These are phyloP conservation scores for Plumapathes pennacea DNA, from an alignment of 92 coral and sea anemone genomes.

Conservation along the genomic window DNA sequence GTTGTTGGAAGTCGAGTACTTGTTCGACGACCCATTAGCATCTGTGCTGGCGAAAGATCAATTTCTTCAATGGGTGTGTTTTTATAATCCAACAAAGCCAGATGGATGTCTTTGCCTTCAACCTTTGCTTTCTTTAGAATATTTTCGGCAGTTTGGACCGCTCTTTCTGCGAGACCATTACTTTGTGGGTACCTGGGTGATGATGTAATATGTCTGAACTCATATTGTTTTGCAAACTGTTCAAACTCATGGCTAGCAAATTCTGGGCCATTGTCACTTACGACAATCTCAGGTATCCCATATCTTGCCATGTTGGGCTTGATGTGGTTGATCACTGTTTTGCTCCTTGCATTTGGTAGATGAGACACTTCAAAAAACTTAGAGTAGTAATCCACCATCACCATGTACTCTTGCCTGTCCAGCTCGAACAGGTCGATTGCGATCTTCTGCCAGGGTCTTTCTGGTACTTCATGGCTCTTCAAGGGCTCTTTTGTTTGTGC, in stretches of 20 bases:
- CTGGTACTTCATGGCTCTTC: conserved; percentile 12
- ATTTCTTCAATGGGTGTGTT: conserved; percentile 17
- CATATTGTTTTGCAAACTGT: conserved; percentile 3
- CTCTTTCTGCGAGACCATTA: conserved; percentile 3
- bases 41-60: conserved; percentile 3
- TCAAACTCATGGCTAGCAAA: not conserved
- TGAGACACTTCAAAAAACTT: not conserved
- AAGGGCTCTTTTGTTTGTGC: conserved; percentile 3
- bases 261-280: not conserved
- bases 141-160: conserved; percentile 5
- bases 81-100: conserved; percentile 6
- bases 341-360: not conserved
- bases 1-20: conserved; percentile 26
- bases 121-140: not conserved
- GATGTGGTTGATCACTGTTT: not conserved
- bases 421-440: conserved; percentile 14
- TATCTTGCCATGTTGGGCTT: not conserved
- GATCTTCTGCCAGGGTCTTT: conserved; percentile 13
- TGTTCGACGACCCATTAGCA: conserved; percentile 1
- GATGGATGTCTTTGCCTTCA: not conserved
- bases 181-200: not conserved
- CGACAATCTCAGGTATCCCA: not conserved
- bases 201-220: conserved; percentile 3
- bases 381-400: conserved; percentile 3
- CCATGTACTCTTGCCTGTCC: conserved; percentile 2